These are phyloP conservation scores for Blastomussa wellsi DNA, from an alignment of 92 coral and sea anemone species.

Conservation along the genomic window DNA sequence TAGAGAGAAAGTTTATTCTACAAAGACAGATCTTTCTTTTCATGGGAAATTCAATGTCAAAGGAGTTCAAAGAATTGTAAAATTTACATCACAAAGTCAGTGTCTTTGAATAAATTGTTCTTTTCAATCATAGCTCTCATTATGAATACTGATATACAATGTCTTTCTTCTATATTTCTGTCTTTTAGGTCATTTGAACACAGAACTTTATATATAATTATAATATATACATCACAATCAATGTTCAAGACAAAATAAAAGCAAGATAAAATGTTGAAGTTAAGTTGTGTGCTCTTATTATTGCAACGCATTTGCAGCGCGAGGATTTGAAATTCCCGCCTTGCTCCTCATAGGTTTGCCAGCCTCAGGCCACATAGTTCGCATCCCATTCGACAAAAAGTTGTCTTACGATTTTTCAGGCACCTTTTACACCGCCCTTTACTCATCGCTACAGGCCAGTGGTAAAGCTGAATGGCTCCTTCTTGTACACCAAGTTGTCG, in stretches of 20 bases:
- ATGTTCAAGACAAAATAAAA: too few species aligned
- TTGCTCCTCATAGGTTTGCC: not conserved
- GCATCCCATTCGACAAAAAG: conserved; percentile 40
- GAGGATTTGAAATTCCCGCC: not conserved
- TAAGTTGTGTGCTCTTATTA: not conserved
- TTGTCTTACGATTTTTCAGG: conserved; percentile 29
- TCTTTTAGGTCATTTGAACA: not conserved
- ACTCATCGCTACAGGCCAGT: conserved; percentile 26
- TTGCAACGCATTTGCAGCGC: not conserved
- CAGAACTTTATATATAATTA: too few species aligned
- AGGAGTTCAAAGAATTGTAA: not conserved
- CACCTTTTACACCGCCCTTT: conserved; percentile 40
- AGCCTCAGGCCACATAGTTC: conserved; percentile 19
- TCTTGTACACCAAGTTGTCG: conserved; percentile 8
- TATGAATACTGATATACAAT: not conserved
- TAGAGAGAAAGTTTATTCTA: conserved; percentile 33
- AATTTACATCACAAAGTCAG: too few species aligned
- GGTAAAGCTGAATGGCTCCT: conserved; percentile 8
- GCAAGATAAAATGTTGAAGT: not conserved
- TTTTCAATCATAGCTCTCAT: not conserved
- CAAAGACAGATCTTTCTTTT: conserved; percentile 5
- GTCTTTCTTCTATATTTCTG: not conserved
- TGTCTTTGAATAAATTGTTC: too few species aligned
- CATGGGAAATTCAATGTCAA: not conserved
- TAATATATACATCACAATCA: too few species aligned